Evolutionary conservation across 2,888 invertebrate genomes (phyloP).

Genomic region (Apamea monoglypha): DNA sequence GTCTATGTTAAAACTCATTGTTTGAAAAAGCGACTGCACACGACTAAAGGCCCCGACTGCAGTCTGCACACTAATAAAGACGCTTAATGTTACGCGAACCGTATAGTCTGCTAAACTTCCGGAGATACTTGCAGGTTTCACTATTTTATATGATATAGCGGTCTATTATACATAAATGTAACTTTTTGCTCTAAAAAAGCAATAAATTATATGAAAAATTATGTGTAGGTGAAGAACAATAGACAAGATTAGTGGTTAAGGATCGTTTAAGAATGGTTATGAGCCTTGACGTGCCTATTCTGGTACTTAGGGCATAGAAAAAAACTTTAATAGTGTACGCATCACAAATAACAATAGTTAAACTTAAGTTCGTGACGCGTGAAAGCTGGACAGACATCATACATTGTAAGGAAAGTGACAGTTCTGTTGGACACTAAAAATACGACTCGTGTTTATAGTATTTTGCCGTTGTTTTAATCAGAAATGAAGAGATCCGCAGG

Average conservation of each 20-base stretch:
- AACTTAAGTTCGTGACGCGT: neutral
- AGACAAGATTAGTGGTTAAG: constrained; percentile 10
- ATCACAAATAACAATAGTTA: neutral
- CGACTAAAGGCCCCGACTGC: constrained; percentile 1
- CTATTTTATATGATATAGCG: constrained; percentile 27
- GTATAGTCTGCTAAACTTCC: constrained; percentile 46
- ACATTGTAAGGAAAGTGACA: neutral
- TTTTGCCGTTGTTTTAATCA: no score
- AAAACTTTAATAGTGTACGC: constrained; percentile 5
- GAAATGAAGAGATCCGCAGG: no score
- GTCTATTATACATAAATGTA: neutral
- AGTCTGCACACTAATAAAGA: constrained; percentile 27
- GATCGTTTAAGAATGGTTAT: constrained; percentile 32
- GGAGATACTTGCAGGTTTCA: constrained; percentile 19
- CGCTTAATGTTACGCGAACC: constrained; percentile 41
- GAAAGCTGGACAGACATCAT: neutral
- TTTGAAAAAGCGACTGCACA: constrained; percentile 1
- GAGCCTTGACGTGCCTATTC: constrained; percentile 26
- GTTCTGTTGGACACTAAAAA: neutral
- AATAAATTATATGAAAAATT: constrained; percentile 7
- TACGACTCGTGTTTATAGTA: no score
- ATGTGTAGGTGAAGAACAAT: neutral
- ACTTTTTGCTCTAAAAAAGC: constrained; percentile 21
- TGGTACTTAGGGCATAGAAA: constrained; percentile 7
- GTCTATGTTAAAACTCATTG: constrained; percentile 13